A percentile compares a stretch with the other conserved stretches of the same genome.
These are phyloP conservation scores for Thecocarcelia acutangulata DNA, from an alignment of 2,888 invertebrate genomes.

Conservation along the genomic window DNA sequence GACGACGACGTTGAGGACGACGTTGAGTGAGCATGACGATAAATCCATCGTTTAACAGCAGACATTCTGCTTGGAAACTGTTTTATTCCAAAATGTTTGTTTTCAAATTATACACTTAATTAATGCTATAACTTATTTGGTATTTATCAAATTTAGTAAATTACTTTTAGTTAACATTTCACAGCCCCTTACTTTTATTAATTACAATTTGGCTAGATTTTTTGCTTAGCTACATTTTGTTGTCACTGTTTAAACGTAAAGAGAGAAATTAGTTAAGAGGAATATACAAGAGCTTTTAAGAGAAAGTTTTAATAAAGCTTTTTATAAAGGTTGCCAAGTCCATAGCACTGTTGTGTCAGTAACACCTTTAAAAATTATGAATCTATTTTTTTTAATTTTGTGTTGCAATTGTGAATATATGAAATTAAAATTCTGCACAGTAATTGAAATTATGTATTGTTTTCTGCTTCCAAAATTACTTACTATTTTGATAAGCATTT, in stretches of 20 bases:
- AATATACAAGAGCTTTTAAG: slow-evolving; percentile 5
- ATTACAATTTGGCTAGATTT: slow-evolving; percentile 24
- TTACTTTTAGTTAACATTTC: neutral
- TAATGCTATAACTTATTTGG: slow-evolving; percentile 11
- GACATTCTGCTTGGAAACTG: slow-evolving; percentile 75
- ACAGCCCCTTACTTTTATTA: no score
- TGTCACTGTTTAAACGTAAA: slow-evolving; percentile 27
- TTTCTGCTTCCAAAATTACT: no score
- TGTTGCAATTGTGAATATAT: no score
- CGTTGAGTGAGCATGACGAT: slow-evolving; percentile 73
- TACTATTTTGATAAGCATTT: no score
- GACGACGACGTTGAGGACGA: slow-evolving; percentile 72
- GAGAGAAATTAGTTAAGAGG: neutral
- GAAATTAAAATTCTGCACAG: no score
- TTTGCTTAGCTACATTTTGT: slow-evolving; percentile 54
- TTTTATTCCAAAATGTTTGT: neutral
- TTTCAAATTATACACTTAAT: neutral
- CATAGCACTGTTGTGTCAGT: no score
- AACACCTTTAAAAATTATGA: no score
- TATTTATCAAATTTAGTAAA: slow-evolving; percentile 1
- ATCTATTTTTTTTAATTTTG: no score
- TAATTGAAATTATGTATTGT: no score
- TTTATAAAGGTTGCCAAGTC: neutral
- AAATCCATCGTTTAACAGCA: slow-evolving; percentile 80
- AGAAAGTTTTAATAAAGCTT: slow-evolving; percentile 6